Conservation (phyloP, 2,113 vertebrate genomes). For the Brienomyrus brachyistius region DNA sequence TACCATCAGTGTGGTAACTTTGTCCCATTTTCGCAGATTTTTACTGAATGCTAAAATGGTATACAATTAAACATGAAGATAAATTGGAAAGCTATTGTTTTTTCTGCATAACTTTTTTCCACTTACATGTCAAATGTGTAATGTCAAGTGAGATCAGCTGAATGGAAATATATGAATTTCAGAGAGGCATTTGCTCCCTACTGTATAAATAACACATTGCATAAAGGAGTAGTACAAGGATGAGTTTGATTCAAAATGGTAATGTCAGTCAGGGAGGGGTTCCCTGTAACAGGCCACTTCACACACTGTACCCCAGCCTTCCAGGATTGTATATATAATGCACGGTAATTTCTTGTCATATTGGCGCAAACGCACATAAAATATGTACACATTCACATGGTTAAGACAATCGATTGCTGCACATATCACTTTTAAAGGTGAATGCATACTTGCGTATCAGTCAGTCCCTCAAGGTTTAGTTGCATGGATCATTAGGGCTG, state of each 20-base stretch:
- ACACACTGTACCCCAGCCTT: neutral
- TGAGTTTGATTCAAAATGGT: neutral
- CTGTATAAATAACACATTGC: slow-evolving; percentile 19
- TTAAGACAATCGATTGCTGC: too few relatives aligned
- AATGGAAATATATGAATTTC: slow-evolving; percentile 14
- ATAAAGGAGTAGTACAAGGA: neutral
- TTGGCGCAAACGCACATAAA: too few relatives aligned
- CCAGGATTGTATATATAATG: neutral
- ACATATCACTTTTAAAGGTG: too few relatives aligned
- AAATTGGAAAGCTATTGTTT: neutral
- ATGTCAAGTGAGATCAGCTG: neutral
- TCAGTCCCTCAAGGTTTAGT: neutral
- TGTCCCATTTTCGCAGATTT: too few relatives aligned
- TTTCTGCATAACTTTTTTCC: neutral
- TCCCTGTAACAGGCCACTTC: neutral
- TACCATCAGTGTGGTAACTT: neutral
- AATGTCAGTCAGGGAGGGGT: slow-evolving; percentile 12
- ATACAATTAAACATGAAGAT: neutral
- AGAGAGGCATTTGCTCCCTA: neutral
- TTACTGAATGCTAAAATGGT: neutral
- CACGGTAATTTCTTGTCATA: too few relatives aligned
- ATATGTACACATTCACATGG: too few relatives aligned
- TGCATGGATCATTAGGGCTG: neutral
- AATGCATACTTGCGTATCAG: too few relatives aligned
- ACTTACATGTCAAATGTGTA: neutral